phyloP scores from a whole-genome alignment of 2,888 invertebrate genomes.

The Leptopilina myrica region DNA sequence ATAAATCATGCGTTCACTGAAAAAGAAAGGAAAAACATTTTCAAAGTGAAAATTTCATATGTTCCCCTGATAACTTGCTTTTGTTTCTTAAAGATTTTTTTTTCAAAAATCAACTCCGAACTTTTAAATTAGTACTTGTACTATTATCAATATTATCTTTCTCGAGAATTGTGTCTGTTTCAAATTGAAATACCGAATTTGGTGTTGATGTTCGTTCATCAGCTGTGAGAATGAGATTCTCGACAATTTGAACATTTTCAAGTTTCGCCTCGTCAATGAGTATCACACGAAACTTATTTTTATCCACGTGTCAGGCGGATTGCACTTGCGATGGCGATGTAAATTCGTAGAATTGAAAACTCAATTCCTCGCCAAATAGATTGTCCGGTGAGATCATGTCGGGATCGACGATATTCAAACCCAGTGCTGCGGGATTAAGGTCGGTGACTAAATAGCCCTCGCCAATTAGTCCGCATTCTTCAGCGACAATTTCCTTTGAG shows the following conservation, averaged over 20 bases:
- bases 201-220: conserved; percentile 29
- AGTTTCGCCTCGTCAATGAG: conserved; percentile 65
- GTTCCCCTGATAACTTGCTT: conserved; percentile 2
- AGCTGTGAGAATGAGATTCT: conserved; percentile 42
- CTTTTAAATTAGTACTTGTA: background rate
- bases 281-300: conserved; percentile 67
- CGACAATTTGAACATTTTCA: conserved; percentile 57
- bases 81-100: conserved; percentile 15
- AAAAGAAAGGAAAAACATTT: background rate
- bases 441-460: conserved; percentile 79
- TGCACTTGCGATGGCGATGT: conserved; percentile 74
- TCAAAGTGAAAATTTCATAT: background rate
- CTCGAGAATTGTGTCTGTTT: background rate
- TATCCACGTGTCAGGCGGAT: conserved; percentile 72
- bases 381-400: conserved; percentile 78
- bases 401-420: conserved; percentile 78
- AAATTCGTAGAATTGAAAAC: conserved; percentile 79
- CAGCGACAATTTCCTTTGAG: conserved; percentile 87
- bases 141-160: no score
- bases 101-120: conserved; percentile 28
- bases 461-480: conserved; percentile 86
- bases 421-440: conserved; percentile 78
- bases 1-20: conserved; percentile 58
- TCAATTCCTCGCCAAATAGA: conserved; percentile 78
- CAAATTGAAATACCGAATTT: background rate